These are phyloP conservation scores for Antheraea yamamai DNA, from an alignment of 2,888 invertebrate species.

Conservation along the genomic window DNA sequence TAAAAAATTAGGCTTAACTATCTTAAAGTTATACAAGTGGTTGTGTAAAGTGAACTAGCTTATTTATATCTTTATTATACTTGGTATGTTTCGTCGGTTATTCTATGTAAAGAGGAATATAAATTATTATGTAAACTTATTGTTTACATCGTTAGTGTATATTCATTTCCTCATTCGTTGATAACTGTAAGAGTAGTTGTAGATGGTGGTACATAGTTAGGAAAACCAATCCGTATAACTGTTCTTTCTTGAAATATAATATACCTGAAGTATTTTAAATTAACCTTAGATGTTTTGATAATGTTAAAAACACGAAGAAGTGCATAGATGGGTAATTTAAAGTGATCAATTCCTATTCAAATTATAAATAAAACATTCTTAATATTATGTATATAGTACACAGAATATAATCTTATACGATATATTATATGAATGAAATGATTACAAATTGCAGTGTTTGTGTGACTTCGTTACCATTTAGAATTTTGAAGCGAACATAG, in stretches of 20 bases:
- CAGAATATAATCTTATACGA: no score
- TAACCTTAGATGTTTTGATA: neutral
- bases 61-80: neutral
- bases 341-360: neutral
- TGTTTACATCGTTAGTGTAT: neutral
- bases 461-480: no score
- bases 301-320: neutral
- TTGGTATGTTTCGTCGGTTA: neutral
- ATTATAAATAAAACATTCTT: neutral
- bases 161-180: neutral
- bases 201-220: neutral
- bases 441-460: no score
- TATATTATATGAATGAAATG: no score
- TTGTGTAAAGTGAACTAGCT: neutral
- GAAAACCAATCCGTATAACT: neutral
- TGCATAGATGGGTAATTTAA: neutral
- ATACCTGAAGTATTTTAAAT: neutral
- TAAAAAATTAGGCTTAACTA: no score
- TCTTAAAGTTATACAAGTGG: neutral
- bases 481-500: no score
- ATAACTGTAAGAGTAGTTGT: neutral
- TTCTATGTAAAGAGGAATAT: neutral
- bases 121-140: neutral
- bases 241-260: neutral
- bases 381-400: no score